phyloP scores from a whole-genome alignment of 1,140 invertebrate genomes.

The Ephestia elutella region DNA sequence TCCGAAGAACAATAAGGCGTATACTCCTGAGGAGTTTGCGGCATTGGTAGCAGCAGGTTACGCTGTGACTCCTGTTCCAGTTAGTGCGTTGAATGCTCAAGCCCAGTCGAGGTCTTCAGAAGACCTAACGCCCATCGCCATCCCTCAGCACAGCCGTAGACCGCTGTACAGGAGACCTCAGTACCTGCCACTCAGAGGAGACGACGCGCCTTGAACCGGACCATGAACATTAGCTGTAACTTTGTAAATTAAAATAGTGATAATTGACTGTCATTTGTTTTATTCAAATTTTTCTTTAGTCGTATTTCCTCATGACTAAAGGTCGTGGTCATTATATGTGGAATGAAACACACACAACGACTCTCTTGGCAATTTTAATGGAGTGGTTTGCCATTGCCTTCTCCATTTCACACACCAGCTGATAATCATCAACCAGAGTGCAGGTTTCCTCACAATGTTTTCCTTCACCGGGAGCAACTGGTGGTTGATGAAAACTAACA shows the following conservation, averaged over 20 bases:
- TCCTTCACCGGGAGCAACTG: too few species aligned
- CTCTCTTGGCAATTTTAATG: too few species aligned
- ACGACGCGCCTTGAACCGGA: slow-evolving; percentile 55
- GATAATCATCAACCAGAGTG: too few species aligned
- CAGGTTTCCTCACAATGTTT: too few species aligned
- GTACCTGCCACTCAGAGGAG: slow-evolving; percentile 58
- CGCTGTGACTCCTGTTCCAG: slow-evolving; percentile 69
- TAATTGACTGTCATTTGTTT: slow-evolving; percentile 14
- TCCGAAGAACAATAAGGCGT: slow-evolving; percentile 69
- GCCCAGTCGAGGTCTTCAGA: slow-evolving; percentile 49
- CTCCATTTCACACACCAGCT: too few species aligned
- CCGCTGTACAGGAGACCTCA: slow-evolving; percentile 44
- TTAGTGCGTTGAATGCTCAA: slow-evolving; percentile 40
- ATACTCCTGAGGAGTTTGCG: slow-evolving; percentile 71
- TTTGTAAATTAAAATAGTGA: slow-evolving; percentile 44
- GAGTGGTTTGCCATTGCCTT: too few species aligned
- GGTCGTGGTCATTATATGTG: too few species aligned
- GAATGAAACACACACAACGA: too few species aligned
- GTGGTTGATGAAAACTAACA: too few species aligned
- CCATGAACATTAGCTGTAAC: slow-evolving; percentile 53
- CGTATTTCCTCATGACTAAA: too few species aligned
- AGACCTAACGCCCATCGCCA: slow-evolving; percentile 25
- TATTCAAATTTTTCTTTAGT: neutral
- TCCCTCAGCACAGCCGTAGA: slow-evolving; percentile 35
- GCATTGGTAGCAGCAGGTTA: slow-evolving; percentile 70